Conservation (phyloP, 2,113 vertebrate species). For the Miniopterus natalensis region DNA sequence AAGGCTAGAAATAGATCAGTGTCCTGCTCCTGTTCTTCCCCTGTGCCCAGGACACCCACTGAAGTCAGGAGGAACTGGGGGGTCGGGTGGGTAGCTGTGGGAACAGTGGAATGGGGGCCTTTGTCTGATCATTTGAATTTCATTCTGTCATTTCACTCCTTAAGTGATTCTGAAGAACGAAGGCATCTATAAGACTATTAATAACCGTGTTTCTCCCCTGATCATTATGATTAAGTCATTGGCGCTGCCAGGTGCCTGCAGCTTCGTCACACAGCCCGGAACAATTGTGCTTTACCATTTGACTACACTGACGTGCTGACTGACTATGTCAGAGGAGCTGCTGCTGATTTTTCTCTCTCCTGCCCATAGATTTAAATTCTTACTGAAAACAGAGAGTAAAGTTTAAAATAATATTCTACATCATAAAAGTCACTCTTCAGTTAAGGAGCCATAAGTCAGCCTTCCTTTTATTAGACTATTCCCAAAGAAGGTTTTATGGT, state of each 20-base stretch:
- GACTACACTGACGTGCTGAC: neutral
- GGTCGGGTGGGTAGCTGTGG: neutral
- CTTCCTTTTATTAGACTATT: conserved; percentile 64
- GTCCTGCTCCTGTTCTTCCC: conserved; percentile 12
- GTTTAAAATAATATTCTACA: conserved; percentile 64
- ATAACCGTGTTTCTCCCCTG: conserved; percentile 61
- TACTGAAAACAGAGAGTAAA: conserved; percentile 47
- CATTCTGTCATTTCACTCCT: conserved; percentile 42
- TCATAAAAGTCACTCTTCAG: conserved; percentile 48
- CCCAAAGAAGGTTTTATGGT: conserved; percentile 6
- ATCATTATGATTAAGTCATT: neutral
- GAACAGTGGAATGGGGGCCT: neutral
- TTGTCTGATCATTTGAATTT: conserved; percentile 59
- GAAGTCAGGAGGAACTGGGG: neutral
- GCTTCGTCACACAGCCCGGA: neutral
- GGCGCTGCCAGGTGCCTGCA: conserved; percentile 21
- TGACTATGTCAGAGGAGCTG: neutral
- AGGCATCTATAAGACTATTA: conserved; percentile 57
- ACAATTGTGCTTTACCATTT: neutral
- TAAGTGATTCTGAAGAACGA: conserved; percentile 60
- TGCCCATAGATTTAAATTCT: conserved; percentile 39
- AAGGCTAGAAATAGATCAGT: conserved; percentile 23
- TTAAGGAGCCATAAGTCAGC: conserved; percentile 40
- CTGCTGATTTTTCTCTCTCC: neutral
- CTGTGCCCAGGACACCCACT: neutral